These are phyloP conservation scores for human DNA, from an alignment of 2,113 vertebrate species.

Conservation along the genomic window GRCh38 chr3:157025001-157025500, in stretches of 20 bases:
- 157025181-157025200: neutral
- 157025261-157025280: neutral
- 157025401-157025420: neutral
- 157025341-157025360: conserved; percentile 26
- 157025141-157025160: conserved; percentile 10
- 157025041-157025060: neutral
- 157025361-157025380: conserved; percentile 26
- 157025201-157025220: neutral
- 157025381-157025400: neutral
- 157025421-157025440: neutral
- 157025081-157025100: neutral
- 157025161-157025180: neutral
- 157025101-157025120: neutral
- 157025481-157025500: neutral
- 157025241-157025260: neutral
- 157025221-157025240: neutral
- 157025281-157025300: neutral
- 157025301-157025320: conserved; percentile 11
- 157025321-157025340: conserved; percentile 27
- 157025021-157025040: neutral
- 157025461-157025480: neutral
- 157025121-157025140: neutral
- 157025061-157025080: neutral
- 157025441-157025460: neutral
- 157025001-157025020: neutral